Evolutionary conservation across 2,888 invertebrate species (phyloP), one percentile per base, ranked within the genome.

Genomic region (Pyrrhopygopsis socrates): DNA sequence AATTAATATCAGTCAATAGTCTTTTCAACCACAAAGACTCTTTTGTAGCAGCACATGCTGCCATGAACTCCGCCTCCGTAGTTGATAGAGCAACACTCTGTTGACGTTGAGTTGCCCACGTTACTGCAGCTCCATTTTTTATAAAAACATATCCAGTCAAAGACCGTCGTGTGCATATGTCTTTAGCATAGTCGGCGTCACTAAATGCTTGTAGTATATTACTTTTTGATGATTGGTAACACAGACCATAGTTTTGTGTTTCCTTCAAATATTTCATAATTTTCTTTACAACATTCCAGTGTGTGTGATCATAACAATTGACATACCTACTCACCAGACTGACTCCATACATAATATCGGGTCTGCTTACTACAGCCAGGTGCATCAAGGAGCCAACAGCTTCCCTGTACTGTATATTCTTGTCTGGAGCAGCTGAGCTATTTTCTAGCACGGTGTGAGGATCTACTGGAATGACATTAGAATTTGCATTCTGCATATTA

Each of bases 131-230:
- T 18, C 29, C 29, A 63, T 63, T 63, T 18, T 3, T 29, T 13
- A 29, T 18, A 29, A 63, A 63, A 5, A 29, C 18, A 63, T 63
- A 63, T 1, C 63, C 63, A 22, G 68, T 83, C 1, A 75, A 5
- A 20, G 80, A 86, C 15, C 76, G 54, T 3, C 80, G n/a, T 30
- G 67, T 83, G 15, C 24, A 34, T 1, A 34, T 22, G 58, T 87
- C 88, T 41, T 86, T 87, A 0, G 93, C 93, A 84, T 79, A 91
- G 29, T 87, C 90, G 24, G 89, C 77, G 74, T 92, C 89, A 81
- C 87, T 86, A 34, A 83, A 91, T 8, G 83, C 87, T 41, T n/a
- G 29, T 18, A 81, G 4, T 38, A 24, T 38, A 20, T 20, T 9
- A 27, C 9, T 6, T 54, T 30, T 24, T 67, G 29, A 3, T 41